Evolutionary conservation across 2,888 invertebrate genomes (phyloP).

Genomic region (Cartodere bifasciata): DNA sequence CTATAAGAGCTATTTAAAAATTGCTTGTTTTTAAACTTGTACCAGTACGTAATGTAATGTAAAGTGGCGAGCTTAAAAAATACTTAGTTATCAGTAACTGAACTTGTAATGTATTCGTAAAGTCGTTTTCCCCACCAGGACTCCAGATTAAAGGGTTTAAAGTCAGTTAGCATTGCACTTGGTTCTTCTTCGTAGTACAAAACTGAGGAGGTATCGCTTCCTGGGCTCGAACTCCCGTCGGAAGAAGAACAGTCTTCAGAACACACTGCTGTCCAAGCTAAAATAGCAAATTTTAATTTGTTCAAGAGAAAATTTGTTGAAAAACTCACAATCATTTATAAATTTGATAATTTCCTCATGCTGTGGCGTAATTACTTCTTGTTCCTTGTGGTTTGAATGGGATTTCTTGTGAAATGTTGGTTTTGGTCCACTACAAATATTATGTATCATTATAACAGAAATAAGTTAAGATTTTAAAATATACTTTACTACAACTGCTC

Average conservation of each 20-base stretch:
- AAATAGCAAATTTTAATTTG: constrained; percentile 15
- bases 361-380: constrained; percentile 57
- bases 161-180: constrained; percentile 58
- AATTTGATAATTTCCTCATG: constrained; percentile 80
- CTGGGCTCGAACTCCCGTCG: constrained; percentile 40
- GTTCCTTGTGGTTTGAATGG: constrained; percentile 37
- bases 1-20: no score
- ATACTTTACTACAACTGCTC: constrained; percentile 55
- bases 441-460: constrained; percentile 8
- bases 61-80: no score
- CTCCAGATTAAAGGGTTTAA: constrained; percentile 82
- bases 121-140: constrained; percentile 83
- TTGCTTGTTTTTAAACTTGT: no score
- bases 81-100: no score
- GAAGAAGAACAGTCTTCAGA: constrained; percentile 36
- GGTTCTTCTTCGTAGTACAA: constrained; percentile 65
- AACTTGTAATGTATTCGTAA: constrained; percentile 75
- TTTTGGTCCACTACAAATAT: constrained; percentile 56
- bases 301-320: constrained; percentile 1
- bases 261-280: constrained; percentile 51
- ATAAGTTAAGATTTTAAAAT: constrained; percentile 12
- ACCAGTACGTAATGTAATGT: no score
- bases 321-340: constrained; percentile 67
- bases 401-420: constrained; percentile 58
- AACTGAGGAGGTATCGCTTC: constrained; percentile 11